A percentile compares a stretch with the other conserved stretches of the same genome.
These are phyloP conservation scores for Drosophila fungiperda DNA, from an alignment of 2,888 invertebrate genomes.

Conservation along the genomic window DNA sequence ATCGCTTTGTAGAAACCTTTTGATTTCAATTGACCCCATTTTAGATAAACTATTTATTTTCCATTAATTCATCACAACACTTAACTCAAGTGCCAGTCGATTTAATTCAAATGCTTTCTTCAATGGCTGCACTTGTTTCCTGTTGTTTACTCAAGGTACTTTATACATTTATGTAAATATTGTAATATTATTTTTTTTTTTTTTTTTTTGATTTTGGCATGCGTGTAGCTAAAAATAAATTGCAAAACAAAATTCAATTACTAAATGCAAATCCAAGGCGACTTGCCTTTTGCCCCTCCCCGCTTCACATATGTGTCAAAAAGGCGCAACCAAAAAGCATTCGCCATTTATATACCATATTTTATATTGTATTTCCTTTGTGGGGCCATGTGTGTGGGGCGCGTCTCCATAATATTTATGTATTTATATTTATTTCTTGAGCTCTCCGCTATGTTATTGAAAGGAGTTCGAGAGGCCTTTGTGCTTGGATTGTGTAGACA, in stretches of 20 bases:
- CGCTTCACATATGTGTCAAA: slow-evolving; percentile 58
- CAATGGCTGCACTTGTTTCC: slow-evolving; percentile 32
- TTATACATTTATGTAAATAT: slow-evolving; percentile 15
- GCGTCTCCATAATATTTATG: slow-evolving; percentile 68
- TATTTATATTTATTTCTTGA: slow-evolving; percentile 63
- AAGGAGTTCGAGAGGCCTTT: slow-evolving; percentile 70
- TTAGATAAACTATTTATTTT: background rate
- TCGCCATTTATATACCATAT: slow-evolving; percentile 69
- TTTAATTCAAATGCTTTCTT: slow-evolving; percentile 23
- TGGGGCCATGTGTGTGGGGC: slow-evolving; percentile 56
- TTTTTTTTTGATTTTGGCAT: slow-evolving; percentile 57
- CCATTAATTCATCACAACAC: background rate
- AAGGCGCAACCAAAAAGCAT: slow-evolving; percentile 62
- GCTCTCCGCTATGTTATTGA: slow-evolving; percentile 61
- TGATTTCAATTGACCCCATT: background rate
- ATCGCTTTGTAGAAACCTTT: background rate
- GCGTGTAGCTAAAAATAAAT: slow-evolving; percentile 60
- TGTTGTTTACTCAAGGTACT: slow-evolving; percentile 33
- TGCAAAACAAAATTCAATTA: slow-evolving; percentile 79
- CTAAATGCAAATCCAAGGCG: slow-evolving; percentile 74
- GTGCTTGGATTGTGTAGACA: slow-evolving; percentile 23
- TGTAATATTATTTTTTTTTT: slow-evolving; percentile 10
- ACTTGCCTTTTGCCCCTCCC: slow-evolving; percentile 16
- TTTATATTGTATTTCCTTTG: slow-evolving; percentile 56
- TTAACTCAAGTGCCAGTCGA: background rate